A percentile compares a stretch with the other conserved stretches of the same genome.
phyloP scores from a whole-genome alignment of 2,113 vertebrate genomes.

The Erinaceus europaeus region DNA sequence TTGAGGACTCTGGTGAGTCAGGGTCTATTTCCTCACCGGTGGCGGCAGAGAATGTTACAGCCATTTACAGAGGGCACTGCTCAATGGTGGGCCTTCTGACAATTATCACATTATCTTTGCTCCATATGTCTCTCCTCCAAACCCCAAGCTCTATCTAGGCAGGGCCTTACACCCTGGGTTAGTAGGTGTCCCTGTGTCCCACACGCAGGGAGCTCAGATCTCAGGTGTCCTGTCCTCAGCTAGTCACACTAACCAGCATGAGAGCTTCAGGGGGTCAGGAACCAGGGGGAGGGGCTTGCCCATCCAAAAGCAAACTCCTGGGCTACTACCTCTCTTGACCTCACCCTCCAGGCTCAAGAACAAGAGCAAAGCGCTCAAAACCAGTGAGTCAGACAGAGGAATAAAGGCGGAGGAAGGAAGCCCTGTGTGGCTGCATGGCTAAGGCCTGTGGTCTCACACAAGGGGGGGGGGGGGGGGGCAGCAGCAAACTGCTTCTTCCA shows the following conservation, averaged over 20 bases:
- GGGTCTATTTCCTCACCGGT: not conserved
- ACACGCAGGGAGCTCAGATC: not conserved
- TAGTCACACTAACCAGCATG: not conserved
- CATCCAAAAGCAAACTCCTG: not conserved
- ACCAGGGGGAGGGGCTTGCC: not conserved
- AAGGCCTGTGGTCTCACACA: not conserved
- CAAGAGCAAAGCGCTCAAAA: conserved; percentile 16
- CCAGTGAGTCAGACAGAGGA: conserved; percentile 49
- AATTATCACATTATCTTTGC: not conserved
- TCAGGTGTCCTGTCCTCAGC: not conserved
- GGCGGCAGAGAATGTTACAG: not conserved
- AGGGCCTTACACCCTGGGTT: not conserved
- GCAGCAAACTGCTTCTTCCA: not conserved
- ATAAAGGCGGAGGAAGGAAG: conserved; percentile 16
- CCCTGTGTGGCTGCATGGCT: not conserved
- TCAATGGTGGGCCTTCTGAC: not conserved
- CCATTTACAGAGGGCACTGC: accelerated
- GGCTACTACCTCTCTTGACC: not conserved
- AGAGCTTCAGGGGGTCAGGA: not conserved
- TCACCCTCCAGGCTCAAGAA: not conserved
- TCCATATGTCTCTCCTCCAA: accelerated
- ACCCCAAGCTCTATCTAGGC: not conserved
- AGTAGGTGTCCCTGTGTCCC: not conserved
- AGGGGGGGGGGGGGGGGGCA: too few relatives aligned
- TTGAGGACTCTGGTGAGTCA: not conserved